Evolutionary conservation across 2,797 vertebrate genomes (phyloP).

Genomic region (Poeciliopsis turneri): DNA sequence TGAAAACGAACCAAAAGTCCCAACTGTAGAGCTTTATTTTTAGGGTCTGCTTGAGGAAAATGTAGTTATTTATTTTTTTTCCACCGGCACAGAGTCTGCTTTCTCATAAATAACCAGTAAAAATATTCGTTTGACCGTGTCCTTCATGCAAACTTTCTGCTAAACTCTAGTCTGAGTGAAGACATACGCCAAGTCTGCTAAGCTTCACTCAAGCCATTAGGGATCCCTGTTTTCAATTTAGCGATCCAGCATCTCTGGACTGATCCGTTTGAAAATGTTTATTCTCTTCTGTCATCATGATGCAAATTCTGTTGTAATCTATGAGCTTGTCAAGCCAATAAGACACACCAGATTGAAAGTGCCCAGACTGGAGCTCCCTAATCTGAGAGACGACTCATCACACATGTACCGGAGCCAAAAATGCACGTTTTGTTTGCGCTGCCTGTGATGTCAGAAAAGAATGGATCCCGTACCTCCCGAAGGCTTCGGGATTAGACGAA

Average conservation of each 20-base stretch:
- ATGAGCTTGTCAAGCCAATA: constrained; percentile 2
- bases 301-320: constrained; percentile 1
- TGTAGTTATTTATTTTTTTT: neutral
- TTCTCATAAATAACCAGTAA: neutral
- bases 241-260: neutral
- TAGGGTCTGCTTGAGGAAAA: neutral
- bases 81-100: neutral
- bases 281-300: neutral
- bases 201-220: neutral
- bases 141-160: neutral
- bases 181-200: neutral
- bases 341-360: neutral
- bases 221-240: neutral
- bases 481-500: neutral
- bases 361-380: neutral
- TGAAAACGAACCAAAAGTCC: neutral
- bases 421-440: neutral
- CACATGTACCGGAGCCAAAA: neutral
- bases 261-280: constrained; percentile 2
- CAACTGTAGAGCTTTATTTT: neutral
- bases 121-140: neutral
- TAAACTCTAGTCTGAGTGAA: neutral
- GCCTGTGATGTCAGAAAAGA: neutral
- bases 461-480: neutral
- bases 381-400: neutral